phyloP scores from a whole-genome alignment of 2,113 vertebrate species.

The Rhabdornis inornatus region DNA sequence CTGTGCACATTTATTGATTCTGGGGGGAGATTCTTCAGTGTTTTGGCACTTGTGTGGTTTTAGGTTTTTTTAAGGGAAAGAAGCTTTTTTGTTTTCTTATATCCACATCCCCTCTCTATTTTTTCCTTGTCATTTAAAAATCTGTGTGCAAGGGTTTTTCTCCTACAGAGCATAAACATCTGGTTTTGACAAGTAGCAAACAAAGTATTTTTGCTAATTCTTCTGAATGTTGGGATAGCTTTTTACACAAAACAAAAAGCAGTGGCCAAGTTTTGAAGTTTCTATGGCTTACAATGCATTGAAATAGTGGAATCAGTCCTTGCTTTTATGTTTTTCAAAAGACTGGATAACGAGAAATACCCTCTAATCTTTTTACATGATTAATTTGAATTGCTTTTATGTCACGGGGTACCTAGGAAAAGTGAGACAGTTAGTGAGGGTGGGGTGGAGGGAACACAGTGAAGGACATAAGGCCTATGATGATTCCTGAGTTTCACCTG shows the following conservation, averaged over 20 bases:
- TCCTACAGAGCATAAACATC: background rate
- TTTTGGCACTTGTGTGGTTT: background rate
- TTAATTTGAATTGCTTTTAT: background rate
- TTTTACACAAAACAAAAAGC: background rate
- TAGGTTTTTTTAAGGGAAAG: background rate
- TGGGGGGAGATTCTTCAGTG: background rate
- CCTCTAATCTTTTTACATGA: background rate
- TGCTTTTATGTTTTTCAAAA: background rate
- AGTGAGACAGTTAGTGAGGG: background rate
- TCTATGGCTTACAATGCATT: background rate
- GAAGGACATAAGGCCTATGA: background rate
- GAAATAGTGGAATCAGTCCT: background rate
- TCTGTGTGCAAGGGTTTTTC: background rate
- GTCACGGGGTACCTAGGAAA: background rate
- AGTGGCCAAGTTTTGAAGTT: background rate
- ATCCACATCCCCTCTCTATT: background rate
- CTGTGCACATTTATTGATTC: background rate
- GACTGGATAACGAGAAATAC: background rate
- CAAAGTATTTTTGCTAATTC: background rate
- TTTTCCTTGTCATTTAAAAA: background rate
- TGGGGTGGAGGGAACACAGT: background rate
- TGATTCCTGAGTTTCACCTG: background rate
- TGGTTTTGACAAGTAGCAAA: background rate
- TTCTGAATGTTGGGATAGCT: background rate
- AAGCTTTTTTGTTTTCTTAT: background rate